Percentiles rank a stretch among this genome's conserved stretches.
Evolutionary conservation across 2,797 vertebrate species (phyloP).

Genomic region (Rhynchonycteris naso): DNA sequence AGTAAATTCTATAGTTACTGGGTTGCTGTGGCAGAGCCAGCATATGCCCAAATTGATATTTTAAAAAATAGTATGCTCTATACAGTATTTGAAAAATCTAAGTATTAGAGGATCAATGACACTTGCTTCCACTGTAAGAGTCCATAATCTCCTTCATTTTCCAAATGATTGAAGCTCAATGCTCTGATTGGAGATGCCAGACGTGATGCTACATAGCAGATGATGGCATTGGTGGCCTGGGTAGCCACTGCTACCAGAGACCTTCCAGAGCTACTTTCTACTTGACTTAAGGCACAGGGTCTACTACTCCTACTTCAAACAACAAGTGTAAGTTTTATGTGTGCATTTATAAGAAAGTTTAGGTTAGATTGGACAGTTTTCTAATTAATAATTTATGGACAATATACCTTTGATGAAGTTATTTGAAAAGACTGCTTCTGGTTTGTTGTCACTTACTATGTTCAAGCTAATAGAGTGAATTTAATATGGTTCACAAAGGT

Average conservation of each 20-base stretch:
- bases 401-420: not conserved
- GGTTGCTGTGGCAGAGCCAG: not conserved
- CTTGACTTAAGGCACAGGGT: not conserved
- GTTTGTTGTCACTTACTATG: not conserved
- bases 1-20: not conserved
- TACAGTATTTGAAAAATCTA: not conserved
- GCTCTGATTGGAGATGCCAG: accelerated
- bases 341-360: not conserved
- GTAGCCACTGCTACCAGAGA: accelerated
- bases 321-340: not conserved
- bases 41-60: not conserved
- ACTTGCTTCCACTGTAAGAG: not conserved
- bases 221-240: not conserved
- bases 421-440: not conserved
- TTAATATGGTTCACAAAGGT: not conserved
- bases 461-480: not conserved
- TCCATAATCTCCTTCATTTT: not conserved
- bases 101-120: not conserved
- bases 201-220: accelerated
- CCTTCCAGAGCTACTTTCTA: not conserved
- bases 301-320: not conserved
- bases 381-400: not conserved
- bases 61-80: not conserved
- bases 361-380: not conserved
- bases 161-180: not conserved